Evolutionary conservation across 1,140 invertebrate species (phyloP).

Genomic region (Anastatus disparis): DNA sequence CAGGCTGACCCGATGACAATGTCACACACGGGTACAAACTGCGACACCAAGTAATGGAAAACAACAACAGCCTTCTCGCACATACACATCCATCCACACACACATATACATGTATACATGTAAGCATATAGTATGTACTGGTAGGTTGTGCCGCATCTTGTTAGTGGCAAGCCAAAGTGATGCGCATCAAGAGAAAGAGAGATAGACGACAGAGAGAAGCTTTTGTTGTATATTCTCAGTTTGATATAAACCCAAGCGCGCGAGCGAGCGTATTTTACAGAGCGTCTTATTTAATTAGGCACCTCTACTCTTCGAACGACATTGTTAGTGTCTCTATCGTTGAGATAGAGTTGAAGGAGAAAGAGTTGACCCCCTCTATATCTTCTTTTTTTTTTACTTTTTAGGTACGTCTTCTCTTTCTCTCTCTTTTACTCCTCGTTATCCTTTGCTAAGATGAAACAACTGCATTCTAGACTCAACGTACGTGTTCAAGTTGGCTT

Average conservation of each 20-base stretch:
- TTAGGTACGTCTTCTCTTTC: background rate
- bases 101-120: too few species aligned
- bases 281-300: slow-evolving; percentile 66
- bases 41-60: slow-evolving; percentile 43
- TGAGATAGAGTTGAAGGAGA: slow-evolving; percentile 35
- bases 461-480: slow-evolving; percentile 43
- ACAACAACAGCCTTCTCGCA: slow-evolving; percentile 24
- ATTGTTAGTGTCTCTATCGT: slow-evolving; percentile 59
- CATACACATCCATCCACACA: too few species aligned
- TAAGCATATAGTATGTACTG: too few species aligned
- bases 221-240: too few species aligned
- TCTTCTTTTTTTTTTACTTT: background rate
- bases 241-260: too few species aligned
- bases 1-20: slow-evolving; percentile 51
- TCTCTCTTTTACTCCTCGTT: slow-evolving; percentile 46
- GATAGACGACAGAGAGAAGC: background rate
- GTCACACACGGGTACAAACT: slow-evolving; percentile 43
- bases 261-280: slow-evolving; percentile 56
- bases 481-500: slow-evolving; percentile 64
- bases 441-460: slow-evolving; percentile 44
- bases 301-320: slow-evolving; percentile 59
- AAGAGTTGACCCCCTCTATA: background rate
- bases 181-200: background rate
- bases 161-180: slow-evolving; percentile 48
- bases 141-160: slow-evolving; percentile 45